Percentiles rank a stretch among this genome's conserved stretches.
Conservation (phyloP, 2,888 invertebrate species). For the Pinctada fucata region DNA sequence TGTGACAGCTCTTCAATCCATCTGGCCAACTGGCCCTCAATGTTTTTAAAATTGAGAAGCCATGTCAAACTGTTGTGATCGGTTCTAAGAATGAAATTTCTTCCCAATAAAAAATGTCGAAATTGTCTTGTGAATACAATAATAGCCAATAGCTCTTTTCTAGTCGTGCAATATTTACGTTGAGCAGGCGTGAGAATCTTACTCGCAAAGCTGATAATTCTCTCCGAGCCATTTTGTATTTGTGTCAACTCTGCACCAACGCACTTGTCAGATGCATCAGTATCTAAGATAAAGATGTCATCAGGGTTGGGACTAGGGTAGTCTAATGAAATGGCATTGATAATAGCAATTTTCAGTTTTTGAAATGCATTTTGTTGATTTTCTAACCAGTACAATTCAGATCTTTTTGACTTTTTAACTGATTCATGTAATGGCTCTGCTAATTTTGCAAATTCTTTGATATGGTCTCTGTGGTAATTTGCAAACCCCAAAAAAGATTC, state of each 20-base stretch:
- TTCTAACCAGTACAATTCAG: not conserved
- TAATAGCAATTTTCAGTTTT: not conserved
- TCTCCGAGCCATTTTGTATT: not conserved
- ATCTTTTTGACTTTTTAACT: slow-evolving; percentile 1
- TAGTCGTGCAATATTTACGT: slow-evolving; percentile 30
- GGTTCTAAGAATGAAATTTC: slow-evolving; percentile 25
- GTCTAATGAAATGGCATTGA: slow-evolving; percentile 5
- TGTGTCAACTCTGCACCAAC: slow-evolving; percentile 16
- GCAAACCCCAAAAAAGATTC: slow-evolving; percentile 48
- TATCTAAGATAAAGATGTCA: slow-evolving; percentile 13
- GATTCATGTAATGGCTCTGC: slow-evolving; percentile 40
- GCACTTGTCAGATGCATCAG: slow-evolving; percentile 19
- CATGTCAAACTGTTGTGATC: slow-evolving; percentile 31
- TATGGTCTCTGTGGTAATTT: slow-evolving; percentile 44
- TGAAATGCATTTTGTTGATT: not conserved
- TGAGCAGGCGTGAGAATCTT: slow-evolving; percentile 43
- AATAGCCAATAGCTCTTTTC: slow-evolving; percentile 35
- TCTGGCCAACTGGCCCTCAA: slow-evolving; percentile 12
- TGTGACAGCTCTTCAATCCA: slow-evolving; percentile 51
- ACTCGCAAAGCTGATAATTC: slow-evolving; percentile 17
- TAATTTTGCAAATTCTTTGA: slow-evolving; percentile 34
- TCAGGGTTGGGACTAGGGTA: slow-evolving; percentile 7
- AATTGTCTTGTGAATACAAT: slow-evolving; percentile 30
- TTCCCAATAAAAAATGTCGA: slow-evolving; percentile 30
- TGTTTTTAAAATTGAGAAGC: not conserved